Percentiles rank a stretch among this genome's conserved stretches.
Evolutionary conservation across 2,888 invertebrate genomes (phyloP).

Genomic region (Rhagophthalmus giganteus): DNA sequence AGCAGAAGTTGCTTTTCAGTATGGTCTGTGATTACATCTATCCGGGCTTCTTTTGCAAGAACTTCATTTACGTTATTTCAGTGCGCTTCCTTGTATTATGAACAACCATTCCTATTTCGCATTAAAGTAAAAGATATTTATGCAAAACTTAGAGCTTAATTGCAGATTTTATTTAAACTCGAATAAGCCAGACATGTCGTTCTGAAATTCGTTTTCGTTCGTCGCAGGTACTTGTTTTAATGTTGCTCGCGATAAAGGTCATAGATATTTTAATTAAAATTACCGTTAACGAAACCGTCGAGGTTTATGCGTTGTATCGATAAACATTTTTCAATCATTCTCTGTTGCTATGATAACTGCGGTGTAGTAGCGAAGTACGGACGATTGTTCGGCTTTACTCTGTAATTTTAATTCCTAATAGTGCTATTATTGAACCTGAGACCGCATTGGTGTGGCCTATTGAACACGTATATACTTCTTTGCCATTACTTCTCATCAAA

Average conservation of each 20-base stretch:
- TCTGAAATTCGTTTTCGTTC: too few relatives aligned
- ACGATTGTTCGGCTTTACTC: slow-evolving; percentile 46
- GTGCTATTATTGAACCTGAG: slow-evolving; percentile 37
- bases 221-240: too few relatives aligned
- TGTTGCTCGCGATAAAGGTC: too few relatives aligned
- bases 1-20: slow-evolving; percentile 44
- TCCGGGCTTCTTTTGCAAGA: slow-evolving; percentile 5
- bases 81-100: background rate
- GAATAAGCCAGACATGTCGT: background rate
- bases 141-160: background rate
- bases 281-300: too few relatives aligned
- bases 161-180: background rate
- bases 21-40: slow-evolving; percentile 24
- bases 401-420: slow-evolving; percentile 50
- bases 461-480: slow-evolving; percentile 16
- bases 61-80: slow-evolving; percentile 6
- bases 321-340: too few relatives aligned
- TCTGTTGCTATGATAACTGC: too few relatives aligned
- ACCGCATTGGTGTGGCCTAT: slow-evolving; percentile 28
- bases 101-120: background rate
- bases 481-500: background rate
- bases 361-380: slow-evolving; percentile 39
- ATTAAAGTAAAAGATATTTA: background rate
- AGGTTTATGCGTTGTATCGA: too few relatives aligned
- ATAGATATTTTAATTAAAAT: background rate